These are phyloP conservation scores for Phengaris arion DNA, from an alignment of 2,888 invertebrate species.

Conservation along the genomic window DNA sequence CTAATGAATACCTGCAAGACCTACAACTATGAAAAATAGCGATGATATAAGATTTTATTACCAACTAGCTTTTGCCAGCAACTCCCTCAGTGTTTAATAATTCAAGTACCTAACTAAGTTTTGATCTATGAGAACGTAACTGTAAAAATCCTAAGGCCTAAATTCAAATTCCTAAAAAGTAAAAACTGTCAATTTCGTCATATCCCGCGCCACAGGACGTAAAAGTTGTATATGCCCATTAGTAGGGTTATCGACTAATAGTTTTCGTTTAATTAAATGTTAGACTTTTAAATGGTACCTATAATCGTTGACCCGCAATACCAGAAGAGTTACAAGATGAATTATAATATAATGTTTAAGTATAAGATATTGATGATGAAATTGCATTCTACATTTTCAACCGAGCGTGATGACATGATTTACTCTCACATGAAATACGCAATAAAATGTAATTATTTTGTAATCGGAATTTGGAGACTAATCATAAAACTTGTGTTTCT, in stretches of 20 bases:
- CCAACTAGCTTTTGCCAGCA: too few species aligned
- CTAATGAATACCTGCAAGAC: not conserved
- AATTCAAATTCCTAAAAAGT: slow-evolving; percentile 2
- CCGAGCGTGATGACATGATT: slow-evolving; percentile 15
- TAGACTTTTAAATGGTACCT: too few species aligned
- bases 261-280: not conserved
- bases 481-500: not conserved
- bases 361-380: not conserved
- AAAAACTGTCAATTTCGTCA: not conserved
- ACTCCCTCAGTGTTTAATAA: too few species aligned
- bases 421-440: slow-evolving; percentile 23
- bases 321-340: not conserved
- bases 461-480: slow-evolving; percentile 1
- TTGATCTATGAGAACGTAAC: too few species aligned
- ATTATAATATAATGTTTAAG: not conserved
- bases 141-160: not conserved
- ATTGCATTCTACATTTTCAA: slow-evolving; percentile 20
- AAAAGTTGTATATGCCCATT: slow-evolving; percentile 22
- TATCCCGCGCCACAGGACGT: slow-evolving; percentile 17
- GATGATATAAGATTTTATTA: not conserved
- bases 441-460: slow-evolving; percentile 8
- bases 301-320: too few species aligned
- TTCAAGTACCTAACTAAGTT: too few species aligned
- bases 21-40: not conserved
- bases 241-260: slow-evolving; percentile 3